Conservation (phyloP, 2,797 vertebrate species). For the Valencia hispanica region DNA sequence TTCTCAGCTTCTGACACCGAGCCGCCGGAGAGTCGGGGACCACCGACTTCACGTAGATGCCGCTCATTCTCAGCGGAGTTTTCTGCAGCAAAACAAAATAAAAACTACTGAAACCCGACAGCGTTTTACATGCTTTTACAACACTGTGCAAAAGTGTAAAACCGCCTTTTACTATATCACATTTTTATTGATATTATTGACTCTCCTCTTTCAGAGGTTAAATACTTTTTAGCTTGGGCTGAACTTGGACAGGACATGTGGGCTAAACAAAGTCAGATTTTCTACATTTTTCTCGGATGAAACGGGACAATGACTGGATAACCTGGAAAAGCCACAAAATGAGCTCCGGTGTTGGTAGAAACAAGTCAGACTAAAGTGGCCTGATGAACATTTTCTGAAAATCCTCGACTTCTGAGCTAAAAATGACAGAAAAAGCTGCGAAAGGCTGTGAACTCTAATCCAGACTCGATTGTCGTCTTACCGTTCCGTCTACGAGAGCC, state of each 20-base stretch:
- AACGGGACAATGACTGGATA: no score
- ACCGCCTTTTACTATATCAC: no score
- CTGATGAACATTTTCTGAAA: background rate
- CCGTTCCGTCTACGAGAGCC: constrained; percentile 82
- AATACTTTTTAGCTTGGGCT: no score
- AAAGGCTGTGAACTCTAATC: background rate
- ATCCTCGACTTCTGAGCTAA: background rate
- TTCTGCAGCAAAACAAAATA: constrained; percentile 53
- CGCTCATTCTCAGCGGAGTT: constrained; percentile 75
- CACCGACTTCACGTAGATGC: constrained; percentile 83
- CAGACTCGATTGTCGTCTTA: constrained; percentile 23
- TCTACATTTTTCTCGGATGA: no score
- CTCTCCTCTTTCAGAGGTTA: no score
- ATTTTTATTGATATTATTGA: no score
- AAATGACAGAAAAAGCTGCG: background rate
- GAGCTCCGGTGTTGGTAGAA: background rate
- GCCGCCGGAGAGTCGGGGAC: constrained; percentile 82
- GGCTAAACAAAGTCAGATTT: no score
- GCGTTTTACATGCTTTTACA: no score
- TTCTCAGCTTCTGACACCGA: constrained; percentile 68
- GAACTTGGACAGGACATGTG: no score
- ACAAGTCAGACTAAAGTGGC: background rate
- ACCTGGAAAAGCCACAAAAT: no score
- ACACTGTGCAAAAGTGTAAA: no score
- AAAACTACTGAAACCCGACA: no score